These are phyloP conservation scores for Dione juno DNA, from an alignment of 2,888 invertebrate genomes.

Conservation along the genomic window DNA sequence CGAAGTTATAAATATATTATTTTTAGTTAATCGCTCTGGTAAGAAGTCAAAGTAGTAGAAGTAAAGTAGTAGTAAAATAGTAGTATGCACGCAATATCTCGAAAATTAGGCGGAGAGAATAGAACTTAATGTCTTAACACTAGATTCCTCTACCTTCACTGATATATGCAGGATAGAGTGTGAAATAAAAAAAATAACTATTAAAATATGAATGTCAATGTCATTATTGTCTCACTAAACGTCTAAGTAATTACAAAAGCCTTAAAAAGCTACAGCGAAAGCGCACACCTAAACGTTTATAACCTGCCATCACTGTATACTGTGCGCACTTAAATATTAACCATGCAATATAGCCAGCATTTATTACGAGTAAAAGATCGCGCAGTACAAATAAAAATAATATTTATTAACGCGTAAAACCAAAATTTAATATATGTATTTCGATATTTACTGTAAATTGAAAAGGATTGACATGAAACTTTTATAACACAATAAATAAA, in stretches of 20 bases:
- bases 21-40: too few species aligned
- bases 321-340: not conserved
- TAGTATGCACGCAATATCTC: too few species aligned
- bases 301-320: not conserved
- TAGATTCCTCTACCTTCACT: too few species aligned
- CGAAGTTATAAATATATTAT: too few species aligned
- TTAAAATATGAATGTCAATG: not conserved
- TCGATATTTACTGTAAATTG: constrained; percentile 4
- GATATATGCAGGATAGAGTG: too few species aligned
- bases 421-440: not conserved
- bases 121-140: too few species aligned
- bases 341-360: not conserved
- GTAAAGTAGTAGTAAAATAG: too few species aligned
- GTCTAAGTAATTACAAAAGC: not conserved
- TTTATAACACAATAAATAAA: not conserved
- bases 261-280: not conserved
- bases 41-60: too few species aligned
- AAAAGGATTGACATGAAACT: not conserved
- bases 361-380: not conserved
- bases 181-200: too few species aligned
- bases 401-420: not conserved
- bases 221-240: not conserved
- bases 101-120: too few species aligned
- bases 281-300: not conserved
- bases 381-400: not conserved